Percentiles rank a stretch among this genome's conserved stretches.
Evolutionary conservation across 2,888 invertebrate species (phyloP).

Genomic region (Chaetoderma sp.): DNA sequence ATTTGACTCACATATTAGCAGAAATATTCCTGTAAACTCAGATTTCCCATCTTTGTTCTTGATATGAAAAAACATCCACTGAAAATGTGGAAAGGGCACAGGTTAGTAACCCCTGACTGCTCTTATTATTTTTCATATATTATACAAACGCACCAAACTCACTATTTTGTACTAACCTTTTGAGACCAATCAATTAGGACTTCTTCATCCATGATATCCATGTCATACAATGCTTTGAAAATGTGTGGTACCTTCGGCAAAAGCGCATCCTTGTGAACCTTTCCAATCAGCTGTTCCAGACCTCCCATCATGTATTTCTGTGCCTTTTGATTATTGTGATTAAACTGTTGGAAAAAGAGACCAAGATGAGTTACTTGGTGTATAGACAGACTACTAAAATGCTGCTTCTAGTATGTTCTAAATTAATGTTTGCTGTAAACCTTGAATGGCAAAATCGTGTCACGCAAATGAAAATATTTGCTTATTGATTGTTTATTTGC

Average conservation of each 20-base stretch:
- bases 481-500: no score
- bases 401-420: no score
- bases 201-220: constrained; percentile 94
- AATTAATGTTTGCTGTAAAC: no score
- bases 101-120: no score
- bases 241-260: constrained; percentile 90
- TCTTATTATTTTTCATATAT: no score
- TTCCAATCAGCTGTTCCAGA: constrained; percentile 88
- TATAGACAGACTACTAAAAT: neutral
- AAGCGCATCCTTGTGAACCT: constrained; percentile 79
- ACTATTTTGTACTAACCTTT: constrained; percentile 84
- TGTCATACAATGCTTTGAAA: constrained; percentile 92
- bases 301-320: constrained; percentile 90
- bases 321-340: constrained; percentile 69
- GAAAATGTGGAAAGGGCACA: no score
- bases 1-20: no score
- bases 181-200: constrained; percentile 94
- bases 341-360: constrained; percentile 61
- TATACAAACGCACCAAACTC: no score
- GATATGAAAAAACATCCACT: neutral
- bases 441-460: no score
- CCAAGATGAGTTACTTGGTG: neutral
- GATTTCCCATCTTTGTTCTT: neutral
- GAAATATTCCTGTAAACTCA: no score
- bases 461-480: no score